Conservation (phyloP, 53 echinoderm and acorn worm genomes). For the Holothuria leucospilota region DNA sequence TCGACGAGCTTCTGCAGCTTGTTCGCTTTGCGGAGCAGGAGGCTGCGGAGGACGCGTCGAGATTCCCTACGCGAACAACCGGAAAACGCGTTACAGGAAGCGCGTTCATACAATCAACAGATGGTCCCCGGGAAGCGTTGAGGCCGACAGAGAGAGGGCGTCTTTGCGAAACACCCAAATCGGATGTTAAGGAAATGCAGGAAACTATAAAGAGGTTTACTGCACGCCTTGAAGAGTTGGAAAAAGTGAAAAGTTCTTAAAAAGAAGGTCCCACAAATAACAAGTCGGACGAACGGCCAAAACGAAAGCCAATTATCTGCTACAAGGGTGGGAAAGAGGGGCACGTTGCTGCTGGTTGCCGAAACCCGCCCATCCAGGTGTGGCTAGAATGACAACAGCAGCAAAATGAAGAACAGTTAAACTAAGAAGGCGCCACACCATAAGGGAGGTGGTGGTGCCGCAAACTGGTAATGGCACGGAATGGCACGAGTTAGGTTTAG, state of each 20-base stretch:
- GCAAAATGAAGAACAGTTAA: conserved; percentile 26
- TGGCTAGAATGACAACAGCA: not conserved
- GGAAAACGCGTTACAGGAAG: too few species aligned
- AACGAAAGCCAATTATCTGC: conserved; percentile 1
- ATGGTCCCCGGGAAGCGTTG: too few species aligned
- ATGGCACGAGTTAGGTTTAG: too few species aligned
- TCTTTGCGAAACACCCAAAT: too few species aligned
- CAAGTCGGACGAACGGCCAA: too few species aligned
- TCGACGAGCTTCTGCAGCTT: conserved; percentile 2
- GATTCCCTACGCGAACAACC: not conserved
- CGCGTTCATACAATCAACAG: too few species aligned
- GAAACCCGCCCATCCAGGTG: not conserved
- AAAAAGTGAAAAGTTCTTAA: too few species aligned
- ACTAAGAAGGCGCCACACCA: conserved; percentile 35
- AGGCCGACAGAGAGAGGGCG: too few species aligned
- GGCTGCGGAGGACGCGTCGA: not conserved
- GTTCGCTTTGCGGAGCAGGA: conserved; percentile 26
- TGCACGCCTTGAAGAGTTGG: too few species aligned
- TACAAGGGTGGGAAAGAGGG: conserved; percentile 1
- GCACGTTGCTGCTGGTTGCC: conserved; percentile 4
- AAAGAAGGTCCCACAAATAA: too few species aligned
- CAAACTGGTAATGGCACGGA: not conserved
- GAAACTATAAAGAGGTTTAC: not conserved
- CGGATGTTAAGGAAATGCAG: not conserved
- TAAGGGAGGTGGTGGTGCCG: conserved; percentile 35